phyloP scores from a whole-genome alignment of 2,797 vertebrate genomes.

The Eulemur mongoz region DNA sequence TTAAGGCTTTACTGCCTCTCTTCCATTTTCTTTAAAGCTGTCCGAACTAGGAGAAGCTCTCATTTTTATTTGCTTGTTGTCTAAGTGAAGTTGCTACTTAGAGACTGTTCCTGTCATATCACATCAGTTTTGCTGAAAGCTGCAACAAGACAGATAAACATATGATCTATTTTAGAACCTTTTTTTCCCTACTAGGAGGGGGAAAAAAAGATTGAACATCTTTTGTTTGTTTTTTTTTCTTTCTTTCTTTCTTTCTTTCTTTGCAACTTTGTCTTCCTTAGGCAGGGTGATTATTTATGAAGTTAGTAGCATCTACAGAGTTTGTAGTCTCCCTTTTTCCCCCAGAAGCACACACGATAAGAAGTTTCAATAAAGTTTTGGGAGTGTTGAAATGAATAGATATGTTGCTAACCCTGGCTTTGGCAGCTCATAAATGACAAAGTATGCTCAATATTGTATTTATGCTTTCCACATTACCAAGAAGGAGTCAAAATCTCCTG shows the following conservation, averaged over 20 bases:
- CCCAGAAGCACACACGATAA: conserved; percentile 43
- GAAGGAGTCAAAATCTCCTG: conserved; percentile 68
- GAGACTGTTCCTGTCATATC: conserved; percentile 82
- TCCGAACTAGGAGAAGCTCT: conserved; percentile 76
- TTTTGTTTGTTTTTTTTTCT: not conserved
- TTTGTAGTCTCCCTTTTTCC: conserved; percentile 68
- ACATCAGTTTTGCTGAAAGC: conserved; percentile 84
- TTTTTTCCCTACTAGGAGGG: conserved; percentile 40
- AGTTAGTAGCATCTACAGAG: conserved; percentile 71
- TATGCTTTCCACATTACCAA: conserved; percentile 65
- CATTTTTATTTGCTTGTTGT: conserved; percentile 81
- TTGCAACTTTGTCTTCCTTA: not conserved
- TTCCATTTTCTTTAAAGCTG: conserved; percentile 81
- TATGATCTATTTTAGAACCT: conserved; percentile 64
- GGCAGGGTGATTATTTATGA: conserved; percentile 1
- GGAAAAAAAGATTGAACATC: conserved; percentile 74
- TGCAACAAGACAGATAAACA: conserved; percentile 84
- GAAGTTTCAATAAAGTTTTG: conserved; percentile 71
- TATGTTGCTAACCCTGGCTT: conserved; percentile 47
- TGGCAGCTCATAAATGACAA: conserved; percentile 60
- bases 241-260: not conserved
- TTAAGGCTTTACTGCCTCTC: conserved; percentile 77
- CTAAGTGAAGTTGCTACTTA: conserved; percentile 81
- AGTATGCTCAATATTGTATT: conserved; percentile 65
- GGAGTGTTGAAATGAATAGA: conserved; percentile 11